These are phyloP conservation scores for Electrona antarctica DNA, from an alignment of 2,113 vertebrate species.

Conservation along the genomic window DNA sequence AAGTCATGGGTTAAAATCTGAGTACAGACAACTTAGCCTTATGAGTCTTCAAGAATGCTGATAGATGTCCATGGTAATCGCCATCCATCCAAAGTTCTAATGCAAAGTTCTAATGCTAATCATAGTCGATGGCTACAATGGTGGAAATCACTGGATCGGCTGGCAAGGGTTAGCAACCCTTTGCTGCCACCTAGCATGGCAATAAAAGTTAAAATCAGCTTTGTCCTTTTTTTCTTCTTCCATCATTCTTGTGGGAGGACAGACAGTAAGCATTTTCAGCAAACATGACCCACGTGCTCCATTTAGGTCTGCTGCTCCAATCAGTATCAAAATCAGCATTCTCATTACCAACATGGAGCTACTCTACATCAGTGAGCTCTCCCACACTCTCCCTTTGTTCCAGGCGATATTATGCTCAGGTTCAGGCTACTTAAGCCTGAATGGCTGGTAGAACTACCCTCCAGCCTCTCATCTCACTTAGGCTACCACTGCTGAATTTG, in stretches of 20 bases:
- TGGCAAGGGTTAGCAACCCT: no score
- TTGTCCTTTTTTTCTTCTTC: no score
- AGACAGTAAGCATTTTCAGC: background rate
- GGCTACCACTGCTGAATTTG: slow-evolving; percentile 54
- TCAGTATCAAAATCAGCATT: slow-evolving; percentile 25
- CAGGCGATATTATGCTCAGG: slow-evolving; percentile 20
- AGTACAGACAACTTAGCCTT: no score
- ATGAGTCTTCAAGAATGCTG: no score
- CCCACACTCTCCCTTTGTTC: background rate
- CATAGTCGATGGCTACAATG: no score
- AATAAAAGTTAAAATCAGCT: no score
- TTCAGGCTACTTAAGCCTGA: background rate
- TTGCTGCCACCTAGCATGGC: no score
- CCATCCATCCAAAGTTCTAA: no score
- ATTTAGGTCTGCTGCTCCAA: background rate
- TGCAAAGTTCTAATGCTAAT: no score
- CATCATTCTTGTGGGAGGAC: slow-evolving; percentile 7
- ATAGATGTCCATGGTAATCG: no score
- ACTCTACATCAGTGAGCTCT: slow-evolving; percentile 33
- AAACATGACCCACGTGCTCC: background rate
- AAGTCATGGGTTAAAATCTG: no score
- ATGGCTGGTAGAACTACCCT: slow-evolving; percentile 45
- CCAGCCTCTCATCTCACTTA: slow-evolving; percentile 49
- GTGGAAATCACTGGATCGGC: no score
- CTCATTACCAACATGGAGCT: slow-evolving; percentile 31